Percentiles rank a stretch among this genome's conserved stretches.
These are phyloP conservation scores for Phragmatobia fuliginosa DNA, from an alignment of 2,888 invertebrate species.

Conservation along the genomic window DNA sequence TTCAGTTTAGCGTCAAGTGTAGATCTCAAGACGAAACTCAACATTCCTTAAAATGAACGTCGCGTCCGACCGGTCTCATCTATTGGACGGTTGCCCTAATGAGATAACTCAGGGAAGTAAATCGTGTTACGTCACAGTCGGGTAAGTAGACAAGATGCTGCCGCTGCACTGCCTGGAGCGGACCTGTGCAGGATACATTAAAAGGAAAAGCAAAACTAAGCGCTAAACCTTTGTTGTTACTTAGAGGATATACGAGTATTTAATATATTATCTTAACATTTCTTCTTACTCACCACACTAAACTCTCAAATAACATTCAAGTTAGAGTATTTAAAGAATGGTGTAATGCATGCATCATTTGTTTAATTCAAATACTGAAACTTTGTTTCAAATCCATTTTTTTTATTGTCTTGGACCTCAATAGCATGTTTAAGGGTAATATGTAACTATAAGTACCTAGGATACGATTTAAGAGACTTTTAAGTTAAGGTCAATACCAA, in stretches of 20 bases:
- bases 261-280: too few species aligned
- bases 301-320: background rate
- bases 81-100: slow-evolving; percentile 7
- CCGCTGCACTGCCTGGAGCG: background rate
- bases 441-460: too few species aligned
- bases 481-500: background rate
- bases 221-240: too few species aligned
- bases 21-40: background rate
- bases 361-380: too few species aligned
- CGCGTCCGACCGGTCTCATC: slow-evolving; percentile 15
- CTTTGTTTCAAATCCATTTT: too few species aligned
- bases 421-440: too few species aligned
- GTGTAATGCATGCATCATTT: too few species aligned
- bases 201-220: background rate
- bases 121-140: slow-evolving; percentile 6
- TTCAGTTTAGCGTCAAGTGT: background rate
- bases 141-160: background rate
- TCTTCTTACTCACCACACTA: too few species aligned
- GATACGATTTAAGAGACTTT: background rate
- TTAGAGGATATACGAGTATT: too few species aligned
- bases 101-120: background rate
- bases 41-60: slow-evolving; percentile 1
- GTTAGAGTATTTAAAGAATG: background rate
- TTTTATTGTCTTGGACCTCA: background rate
- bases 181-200: background rate